Base-by-base conservation (phyloP, 1,140 invertebrate genomes). In the Tetramorium parvispinum region DNA sequence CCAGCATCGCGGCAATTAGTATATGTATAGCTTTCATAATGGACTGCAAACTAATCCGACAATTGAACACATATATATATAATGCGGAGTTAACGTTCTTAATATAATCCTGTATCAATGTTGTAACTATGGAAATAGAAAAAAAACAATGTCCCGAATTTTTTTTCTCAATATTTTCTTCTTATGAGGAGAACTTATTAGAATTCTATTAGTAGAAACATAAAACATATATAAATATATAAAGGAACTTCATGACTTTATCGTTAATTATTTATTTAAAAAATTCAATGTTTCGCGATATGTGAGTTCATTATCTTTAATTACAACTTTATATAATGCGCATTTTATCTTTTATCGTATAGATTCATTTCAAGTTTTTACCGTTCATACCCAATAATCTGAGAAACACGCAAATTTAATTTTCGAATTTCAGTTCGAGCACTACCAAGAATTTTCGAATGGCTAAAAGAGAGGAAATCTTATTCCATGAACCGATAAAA, bases 1-100 rank as follows among this genome's bases (percentile, higher is more conserved):
- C 68, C 68, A 71, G 32, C 73, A 76, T 76, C 73, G 53, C 43
- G 68, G 21, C 73, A 76, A 76, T 76, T 76, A 55, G 65, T 68
- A 73, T 73, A 55, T 68, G 57, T 73, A 55, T 73, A 57, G 73
- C 37, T 40, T 16, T 32, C 57, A 27, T 18, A 49, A 78, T 40
- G 40, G 43, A 78, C 43, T 16, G 24, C 59, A n/a, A 63, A 18
- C 13, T 59, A 37, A 76, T 43, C 37, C 73, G 16, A 43, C 51
- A 76, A 59, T 40, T n/a, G 24, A 40, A 40, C 51, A 18, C 11
- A 7, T 57, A 59, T 0, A 32, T 37, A 59, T 0, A 32, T 37
- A 59, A 71, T 32, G 11, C 24, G 16, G 24, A 71, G 2, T 76
- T 59, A 76, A 43, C 37, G 3, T 46, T 13, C 21, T 21, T 11